Base-by-base conservation (phyloP, 1,140 invertebrate genomes). In the Euglossa dilemma region DNA sequence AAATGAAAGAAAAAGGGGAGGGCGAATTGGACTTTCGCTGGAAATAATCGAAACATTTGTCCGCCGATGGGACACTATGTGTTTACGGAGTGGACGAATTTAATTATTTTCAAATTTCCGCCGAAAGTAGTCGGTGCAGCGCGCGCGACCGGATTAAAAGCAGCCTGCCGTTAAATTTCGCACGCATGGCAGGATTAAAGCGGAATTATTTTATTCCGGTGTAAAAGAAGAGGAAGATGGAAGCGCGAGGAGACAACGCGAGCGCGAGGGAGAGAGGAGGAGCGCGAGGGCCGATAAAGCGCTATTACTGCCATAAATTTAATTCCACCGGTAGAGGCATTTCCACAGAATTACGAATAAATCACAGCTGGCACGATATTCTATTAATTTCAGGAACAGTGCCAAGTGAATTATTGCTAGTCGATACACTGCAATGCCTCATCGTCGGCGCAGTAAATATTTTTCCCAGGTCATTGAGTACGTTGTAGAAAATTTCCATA, bases 271-370 rank as follows among this genome's bases (percentile, higher is more conserved):
- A 71, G 77, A 74, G 36, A 80, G 50, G n/a, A 18, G n/a, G 14
- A 9, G n/a, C 2, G 18, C 43, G 16, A 23, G 23, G 28, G 5
- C 70, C 63, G 74, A 70, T 78, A 78, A 78, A 77, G 80, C 64
- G 66, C 64, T 54, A 70, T 78, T 83, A 78, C 56, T 25, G 36
- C 71, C 50, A 75, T 57, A 84, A 87, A 87, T 84, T 78, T 80
- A 71, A 84, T 80, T 87, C 63, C 59, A 63, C 52, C 81, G 57
- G 43, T 8, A 57, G 57, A 57, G 63, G 63, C 71, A 66, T 84
- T 87, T 73, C 77, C 80, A 84, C 74, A 52, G 78, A 87, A 87
- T 87, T 87, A 81, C 85, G 72, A 87, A 87, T 87, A 87, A 87
- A 87, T 87, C 86, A 87, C 73, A 54, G 14, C 61, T 67, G 56